Conservation (phyloP, 2,888 invertebrate genomes). For the Stegophylla sp. region DNA sequence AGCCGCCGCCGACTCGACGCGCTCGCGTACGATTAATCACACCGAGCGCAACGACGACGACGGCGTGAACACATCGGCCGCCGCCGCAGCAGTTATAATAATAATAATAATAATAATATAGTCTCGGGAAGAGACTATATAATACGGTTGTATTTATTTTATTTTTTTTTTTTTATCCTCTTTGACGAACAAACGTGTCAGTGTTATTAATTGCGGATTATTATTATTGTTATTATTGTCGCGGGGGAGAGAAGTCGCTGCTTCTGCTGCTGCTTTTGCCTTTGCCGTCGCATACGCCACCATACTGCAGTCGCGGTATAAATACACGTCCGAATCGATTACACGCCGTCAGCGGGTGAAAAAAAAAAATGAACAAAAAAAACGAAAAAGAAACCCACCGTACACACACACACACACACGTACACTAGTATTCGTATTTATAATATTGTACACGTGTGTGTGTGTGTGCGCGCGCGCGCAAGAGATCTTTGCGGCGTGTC, state of each 20-base stretch:
- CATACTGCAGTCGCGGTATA: neutral
- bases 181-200: neutral
- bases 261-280: neutral
- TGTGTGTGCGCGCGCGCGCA: neutral
- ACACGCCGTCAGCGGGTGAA: conserved; percentile 37
- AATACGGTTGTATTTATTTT: too few relatives aligned
- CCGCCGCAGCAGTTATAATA: too few relatives aligned
- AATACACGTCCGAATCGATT: conserved; percentile 52
- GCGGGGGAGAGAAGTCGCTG: neutral
- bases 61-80: too few relatives aligned
- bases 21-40: too few relatives aligned
- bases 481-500: conserved; percentile 42
- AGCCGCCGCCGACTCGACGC: too few relatives aligned
- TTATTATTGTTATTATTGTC: neutral
- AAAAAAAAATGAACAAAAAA: too few relatives aligned
- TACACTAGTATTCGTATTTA: neutral
- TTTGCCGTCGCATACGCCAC: neutral
- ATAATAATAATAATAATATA: too few relatives aligned
- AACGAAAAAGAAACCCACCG: neutral
- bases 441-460: neutral
- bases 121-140: too few relatives aligned
- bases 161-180: too few relatives aligned
- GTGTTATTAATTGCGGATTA: conserved; percentile 3
- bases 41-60: too few relatives aligned
- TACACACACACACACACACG: neutral